Conservation (phyloP, 2,888 invertebrate species). For the Melangyna quadrimaculata region DNA sequence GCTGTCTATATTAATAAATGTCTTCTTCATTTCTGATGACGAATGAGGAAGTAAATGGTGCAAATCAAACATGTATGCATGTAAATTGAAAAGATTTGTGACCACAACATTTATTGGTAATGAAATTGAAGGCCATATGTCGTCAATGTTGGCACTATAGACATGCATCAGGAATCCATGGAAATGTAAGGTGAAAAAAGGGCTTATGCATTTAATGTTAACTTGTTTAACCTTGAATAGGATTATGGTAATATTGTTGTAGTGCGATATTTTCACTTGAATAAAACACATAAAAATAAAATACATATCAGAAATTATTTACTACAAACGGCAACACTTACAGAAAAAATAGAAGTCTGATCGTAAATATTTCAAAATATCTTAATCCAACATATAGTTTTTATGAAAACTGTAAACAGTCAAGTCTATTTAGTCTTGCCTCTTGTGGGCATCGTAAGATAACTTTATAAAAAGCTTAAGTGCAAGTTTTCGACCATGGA, state of each 20-base stretch:
- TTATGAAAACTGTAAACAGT: no score
- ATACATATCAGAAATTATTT: no score
- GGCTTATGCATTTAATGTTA: background rate
- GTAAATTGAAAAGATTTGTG: background rate
- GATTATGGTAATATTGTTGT: background rate
- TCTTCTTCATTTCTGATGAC: conserved; percentile 42
- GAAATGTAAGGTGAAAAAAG: background rate
- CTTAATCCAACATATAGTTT: no score
- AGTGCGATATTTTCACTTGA: background rate
- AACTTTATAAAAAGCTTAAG: no score
- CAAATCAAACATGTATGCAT: conserved; percentile 12
- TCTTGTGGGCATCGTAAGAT: no score
- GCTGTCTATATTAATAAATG: conserved; percentile 51
- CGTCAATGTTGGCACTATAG: background rate
- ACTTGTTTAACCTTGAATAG: background rate
- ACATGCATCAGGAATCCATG: conserved; percentile 10
- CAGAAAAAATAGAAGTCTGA: no score
- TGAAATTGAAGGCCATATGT: background rate
- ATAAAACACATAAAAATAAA: no score
- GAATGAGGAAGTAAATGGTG: conserved; percentile 20
- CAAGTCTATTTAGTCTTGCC: no score
- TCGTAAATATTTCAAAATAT: no score
- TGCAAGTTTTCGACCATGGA: no score
- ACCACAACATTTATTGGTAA: background rate
- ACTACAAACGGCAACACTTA: no score